Evolutionary conservation across 2,888 invertebrate genomes (phyloP).

Genomic region (Pyrocoelia pectoralis): DNA sequence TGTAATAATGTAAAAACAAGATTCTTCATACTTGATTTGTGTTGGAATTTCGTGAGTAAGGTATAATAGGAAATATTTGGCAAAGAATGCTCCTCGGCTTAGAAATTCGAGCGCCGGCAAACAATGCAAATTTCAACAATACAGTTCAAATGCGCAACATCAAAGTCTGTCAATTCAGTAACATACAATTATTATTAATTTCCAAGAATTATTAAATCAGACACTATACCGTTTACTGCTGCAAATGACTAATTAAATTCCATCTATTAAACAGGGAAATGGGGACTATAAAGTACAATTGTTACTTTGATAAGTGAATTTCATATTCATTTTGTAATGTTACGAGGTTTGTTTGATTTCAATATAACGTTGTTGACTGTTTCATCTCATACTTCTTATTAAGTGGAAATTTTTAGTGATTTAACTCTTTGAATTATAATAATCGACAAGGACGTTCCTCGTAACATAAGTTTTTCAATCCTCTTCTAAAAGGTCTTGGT

Average conservation of each 20-base stretch:
- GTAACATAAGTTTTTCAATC: too few species aligned
- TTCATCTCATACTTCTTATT: too few species aligned
- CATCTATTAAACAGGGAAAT: conserved; percentile 30
- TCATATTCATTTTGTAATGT: conserved; percentile 18
- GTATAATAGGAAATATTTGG: conserved; percentile 8
- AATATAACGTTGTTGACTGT: conserved; percentile 6
- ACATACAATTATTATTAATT: conserved; percentile 60
- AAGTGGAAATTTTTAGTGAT: too few species aligned
- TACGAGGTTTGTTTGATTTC: conserved; percentile 2
- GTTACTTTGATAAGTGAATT: conserved; percentile 25
- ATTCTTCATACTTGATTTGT: neutral
- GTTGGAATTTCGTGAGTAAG: neutral
- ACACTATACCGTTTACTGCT: conserved; percentile 40
- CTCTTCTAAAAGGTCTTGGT: too few species aligned
- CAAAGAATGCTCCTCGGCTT: conserved; percentile 20
- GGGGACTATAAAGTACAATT: conserved; percentile 21
- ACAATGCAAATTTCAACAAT: conserved; percentile 56
- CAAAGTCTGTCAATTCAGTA: conserved; percentile 58
- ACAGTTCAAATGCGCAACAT: conserved; percentile 56
- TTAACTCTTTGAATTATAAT: too few species aligned
- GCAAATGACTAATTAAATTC: conserved; percentile 40
- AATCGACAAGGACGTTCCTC: too few species aligned
- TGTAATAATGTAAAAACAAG: conserved; percentile 8
- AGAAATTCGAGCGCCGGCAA: conserved; percentile 40
- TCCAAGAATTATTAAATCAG: conserved; percentile 60